Percentiles rank a stretch among this genome's conserved stretches.
Evolutionary conservation across 2,113 vertebrate genomes (phyloP).

Genomic region (Mystacornis crossleyi): DNA sequence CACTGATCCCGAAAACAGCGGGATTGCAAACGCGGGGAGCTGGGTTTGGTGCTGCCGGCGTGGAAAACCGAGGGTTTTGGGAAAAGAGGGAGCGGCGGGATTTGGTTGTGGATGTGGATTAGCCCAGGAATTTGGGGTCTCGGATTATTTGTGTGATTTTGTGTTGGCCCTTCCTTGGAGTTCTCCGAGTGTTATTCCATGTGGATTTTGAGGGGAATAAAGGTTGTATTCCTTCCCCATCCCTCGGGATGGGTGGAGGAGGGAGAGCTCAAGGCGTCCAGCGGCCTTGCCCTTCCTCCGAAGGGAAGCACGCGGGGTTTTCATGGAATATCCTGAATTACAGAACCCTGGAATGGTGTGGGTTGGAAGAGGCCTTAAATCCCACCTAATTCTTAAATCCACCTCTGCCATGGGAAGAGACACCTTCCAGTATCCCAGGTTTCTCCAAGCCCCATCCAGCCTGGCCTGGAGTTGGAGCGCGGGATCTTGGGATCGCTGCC

Average conservation of each 20-base stretch:
- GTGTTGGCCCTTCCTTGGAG: not conserved
- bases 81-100: accelerated
- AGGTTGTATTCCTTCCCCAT: not conserved
- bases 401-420: not conserved
- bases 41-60: not conserved
- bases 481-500: accelerated
- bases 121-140: accelerated
- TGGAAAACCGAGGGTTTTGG: not conserved
- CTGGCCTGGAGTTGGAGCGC: not conserved
- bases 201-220: not conserved
- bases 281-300: accelerated
- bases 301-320: accelerated
- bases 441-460: not conserved
- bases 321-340: not conserved
- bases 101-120: not conserved
- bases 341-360: not conserved
- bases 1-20: not conserved
- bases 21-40: not conserved
- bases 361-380: not conserved
- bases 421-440: accelerated
- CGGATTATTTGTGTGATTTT: accelerated
- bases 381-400: not conserved
- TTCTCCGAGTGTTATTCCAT: accelerated
- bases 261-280: accelerated
- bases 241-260: not conserved